Conservation (phyloP, 2,888 invertebrate genomes). For the Torymus tubicola region DNA sequence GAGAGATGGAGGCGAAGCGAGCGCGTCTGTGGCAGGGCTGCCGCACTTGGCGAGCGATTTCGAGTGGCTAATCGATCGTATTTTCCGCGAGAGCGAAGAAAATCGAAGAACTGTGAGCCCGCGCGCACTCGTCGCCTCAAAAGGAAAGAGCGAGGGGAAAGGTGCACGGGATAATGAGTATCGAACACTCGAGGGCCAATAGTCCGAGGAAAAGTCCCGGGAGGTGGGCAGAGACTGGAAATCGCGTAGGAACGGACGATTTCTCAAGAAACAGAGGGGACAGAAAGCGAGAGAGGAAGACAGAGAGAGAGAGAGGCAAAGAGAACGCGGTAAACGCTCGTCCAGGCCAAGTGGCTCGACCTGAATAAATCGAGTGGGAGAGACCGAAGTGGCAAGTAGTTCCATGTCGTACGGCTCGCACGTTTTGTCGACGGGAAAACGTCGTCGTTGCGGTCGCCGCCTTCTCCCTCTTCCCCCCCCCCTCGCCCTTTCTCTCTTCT, state of each 20-base stretch:
- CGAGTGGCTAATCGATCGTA: constrained; percentile 19
- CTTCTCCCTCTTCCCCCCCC: not conserved
- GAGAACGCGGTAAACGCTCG: constrained; percentile 1
- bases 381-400: too few species aligned
- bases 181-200: constrained; percentile 37
- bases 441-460: too few species aligned
- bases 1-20: not conserved
- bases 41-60: constrained; percentile 5
- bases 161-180: constrained; percentile 35
- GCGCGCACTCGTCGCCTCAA: not conserved
- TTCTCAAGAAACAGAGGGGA: too few species aligned
- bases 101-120: not conserved
- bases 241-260: too few species aligned
- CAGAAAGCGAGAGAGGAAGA: not conserved
- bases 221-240: too few species aligned
- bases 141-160: not conserved
- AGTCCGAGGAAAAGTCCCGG: not conserved
- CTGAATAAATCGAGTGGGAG: too few species aligned
- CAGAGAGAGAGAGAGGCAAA: constrained; percentile 9
- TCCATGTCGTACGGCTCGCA: too few species aligned
- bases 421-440: too few species aligned
- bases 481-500: not conserved
- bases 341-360: not conserved
- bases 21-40: not conserved
- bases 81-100: not conserved